These are phyloP conservation scores for Lacerta agilis DNA, from an alignment of 2,797 vertebrate genomes.

Conservation along the genomic window DNA sequence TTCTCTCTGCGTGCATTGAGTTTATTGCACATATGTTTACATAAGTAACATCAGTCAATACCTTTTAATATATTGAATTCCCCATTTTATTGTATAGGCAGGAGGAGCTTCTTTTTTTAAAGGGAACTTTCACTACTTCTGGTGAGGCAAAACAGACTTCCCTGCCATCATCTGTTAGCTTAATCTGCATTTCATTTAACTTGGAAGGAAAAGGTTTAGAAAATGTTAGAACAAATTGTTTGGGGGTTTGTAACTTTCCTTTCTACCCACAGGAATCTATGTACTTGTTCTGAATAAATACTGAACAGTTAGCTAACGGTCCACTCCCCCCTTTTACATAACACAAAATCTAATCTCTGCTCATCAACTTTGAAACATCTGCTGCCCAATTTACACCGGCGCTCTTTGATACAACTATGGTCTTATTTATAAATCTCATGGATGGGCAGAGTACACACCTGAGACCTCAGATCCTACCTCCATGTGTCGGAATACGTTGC, in stretches of 20 bases:
- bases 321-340: constrained; percentile 10
- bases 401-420: constrained; percentile 3
- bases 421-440: constrained; percentile 17
- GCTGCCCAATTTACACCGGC: constrained; percentile 22
- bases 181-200: constrained; percentile 47
- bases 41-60: neutral
- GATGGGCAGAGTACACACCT: neutral
- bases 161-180: constrained; percentile 4
- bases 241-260: constrained; percentile 15
- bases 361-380: constrained; percentile 35
- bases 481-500: no score
- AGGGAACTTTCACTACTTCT: constrained; percentile 14
- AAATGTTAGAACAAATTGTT: constrained; percentile 25
- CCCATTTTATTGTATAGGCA: neutral
- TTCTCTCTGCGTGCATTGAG: neutral
- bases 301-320: constrained; percentile 21
- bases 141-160: neutral
- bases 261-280: constrained; percentile 23
- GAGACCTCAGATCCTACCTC: neutral
- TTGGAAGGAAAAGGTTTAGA: constrained; percentile 17
- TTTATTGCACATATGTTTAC: neutral
- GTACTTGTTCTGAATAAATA: constrained; percentile 17
- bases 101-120: neutral
- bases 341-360: constrained; percentile 23
- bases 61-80: neutral